Base-by-base conservation (phyloP, 2,888 invertebrate genomes). In the Diplolepis rosae region DNA sequence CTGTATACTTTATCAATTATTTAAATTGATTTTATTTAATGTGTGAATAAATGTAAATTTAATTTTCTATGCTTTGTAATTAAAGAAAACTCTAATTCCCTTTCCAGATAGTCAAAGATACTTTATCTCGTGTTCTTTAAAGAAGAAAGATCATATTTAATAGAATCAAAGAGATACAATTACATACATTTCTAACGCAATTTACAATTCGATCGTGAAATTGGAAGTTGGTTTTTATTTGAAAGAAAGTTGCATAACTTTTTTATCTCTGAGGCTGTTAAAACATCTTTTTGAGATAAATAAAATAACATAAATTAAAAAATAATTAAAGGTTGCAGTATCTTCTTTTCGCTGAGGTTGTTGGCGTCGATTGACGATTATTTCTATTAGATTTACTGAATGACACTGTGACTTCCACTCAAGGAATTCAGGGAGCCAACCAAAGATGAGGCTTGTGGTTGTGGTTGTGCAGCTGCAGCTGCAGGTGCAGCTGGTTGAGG, bases 361-460 rank as follows among this genome's bases (percentile, higher is more conserved):
- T 61, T 42, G 32, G 65, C 11, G 18, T 32, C 28, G 18, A 48
- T 42, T 15, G 13, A 32, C 22, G 32, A 35, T 69, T 56, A 52
- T 67, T 71, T 45, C 18, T 45, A n/a, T 52, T 0, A 5, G 51
- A 4, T 9, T 54, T n/a, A 4, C 30, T 61, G 39, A 61, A 79
- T 75, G 51, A 74, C 68, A 51, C 73, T 76, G 71, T 56, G 75
- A n/a, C 73, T 54, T 22, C 61, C 61, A 39, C n/a, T 13, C 39
- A 13, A 24, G 6, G 73, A 45, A 65, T 72, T 75, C 65, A 70
- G 4, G 48, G 77, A 48, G 54, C 78, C 65, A 66, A 72, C 70
- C 28, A 78, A 18, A 69, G 71, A 81, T 22, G 80, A n/a, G n/a
- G n/a, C 1, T 32, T 32, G 72, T 9, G 80, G 77, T 30, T 80